phyloP scores from a whole-genome alignment of 2,888 invertebrate genomes.

The Apeira syringaria region DNA sequence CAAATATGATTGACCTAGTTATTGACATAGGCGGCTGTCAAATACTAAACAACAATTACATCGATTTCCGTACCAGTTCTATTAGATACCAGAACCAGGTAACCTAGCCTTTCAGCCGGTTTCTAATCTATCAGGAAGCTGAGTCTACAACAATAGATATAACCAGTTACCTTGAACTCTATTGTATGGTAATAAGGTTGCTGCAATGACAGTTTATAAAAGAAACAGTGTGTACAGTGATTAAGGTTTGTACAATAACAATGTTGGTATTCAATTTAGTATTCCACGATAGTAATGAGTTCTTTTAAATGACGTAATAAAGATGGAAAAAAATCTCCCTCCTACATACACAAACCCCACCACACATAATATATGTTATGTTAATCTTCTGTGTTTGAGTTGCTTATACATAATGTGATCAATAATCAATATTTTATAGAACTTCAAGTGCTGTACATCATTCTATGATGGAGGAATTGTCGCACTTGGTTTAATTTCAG shows the following conservation, averaged over 20 bases:
- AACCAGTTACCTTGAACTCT: constrained; percentile 25
- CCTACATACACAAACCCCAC: too few species aligned
- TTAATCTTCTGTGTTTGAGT: too few species aligned
- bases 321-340: too few species aligned
- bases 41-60: constrained; percentile 24
- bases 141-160: constrained; percentile 4
- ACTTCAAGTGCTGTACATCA: background rate
- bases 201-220: constrained; percentile 8
- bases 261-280: too few species aligned
- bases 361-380: too few species aligned
- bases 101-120: constrained; percentile 3
- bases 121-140: constrained; percentile 14
- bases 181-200: constrained; percentile 18
- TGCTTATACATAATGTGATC: too few species aligned
- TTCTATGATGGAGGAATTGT: constrained; percentile 33
- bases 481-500: constrained; percentile 44
- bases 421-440: too few species aligned
- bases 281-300: too few species aligned
- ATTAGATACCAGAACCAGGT: constrained; percentile 14
- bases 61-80: constrained; percentile 27
- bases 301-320: too few species aligned
- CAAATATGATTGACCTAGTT: constrained; percentile 10
- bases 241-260: constrained; percentile 4
- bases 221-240: constrained; percentile 9
- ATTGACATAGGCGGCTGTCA: constrained; percentile 12